Evolutionary conservation across 2,888 invertebrate genomes (phyloP), one percentile per base, ranked within the genome.

Genomic region (Poecilobothrus nobilitatus): DNA sequence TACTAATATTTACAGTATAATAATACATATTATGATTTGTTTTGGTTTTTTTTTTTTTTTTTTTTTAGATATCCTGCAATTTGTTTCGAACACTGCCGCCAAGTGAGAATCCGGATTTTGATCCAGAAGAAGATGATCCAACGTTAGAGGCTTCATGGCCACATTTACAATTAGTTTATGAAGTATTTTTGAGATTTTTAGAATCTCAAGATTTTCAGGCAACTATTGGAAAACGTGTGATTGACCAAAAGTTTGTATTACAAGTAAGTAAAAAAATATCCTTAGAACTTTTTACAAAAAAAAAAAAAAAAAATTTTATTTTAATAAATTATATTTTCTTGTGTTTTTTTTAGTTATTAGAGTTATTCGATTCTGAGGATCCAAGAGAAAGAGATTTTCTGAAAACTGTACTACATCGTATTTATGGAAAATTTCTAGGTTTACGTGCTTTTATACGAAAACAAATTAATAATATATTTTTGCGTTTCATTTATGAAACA

Each of bases 401-500:
- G 69, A 97, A 97, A 85, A 97, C 97, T n/a, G 95, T 95, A 66
- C 86, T 97, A 74, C 97, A 97, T 86, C 89, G 97, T 84, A 96
- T 97, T 85, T 97, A 97, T 84, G 97, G 97, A 70, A 97, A 97
- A 85, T 97, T 97, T 84, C 86, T 97, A 77, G 95, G 95, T 70
- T 87, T 97, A 74, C 88, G 97, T 79, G 95, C 96, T 77, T 97
- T 95, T 84, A 97, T 97, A 83, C 88, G 97, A 83, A 97, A 96
- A 87, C 97, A 97, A 85, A 96, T 97, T 81, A 97, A 97, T 84
- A 96, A 97, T 84, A 95, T 96, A 83, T 96, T 97, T 79, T 84
- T 74, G 83, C 94, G 96, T 86, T 97, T 97, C 88, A 96, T 97
- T 82, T 97, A 97, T 85, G 97, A 98, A 87, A 97, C 96, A 76